phyloP scores from a whole-genome alignment of 2,888 invertebrate species.

The Hofmannophila pseudospretella region DNA sequence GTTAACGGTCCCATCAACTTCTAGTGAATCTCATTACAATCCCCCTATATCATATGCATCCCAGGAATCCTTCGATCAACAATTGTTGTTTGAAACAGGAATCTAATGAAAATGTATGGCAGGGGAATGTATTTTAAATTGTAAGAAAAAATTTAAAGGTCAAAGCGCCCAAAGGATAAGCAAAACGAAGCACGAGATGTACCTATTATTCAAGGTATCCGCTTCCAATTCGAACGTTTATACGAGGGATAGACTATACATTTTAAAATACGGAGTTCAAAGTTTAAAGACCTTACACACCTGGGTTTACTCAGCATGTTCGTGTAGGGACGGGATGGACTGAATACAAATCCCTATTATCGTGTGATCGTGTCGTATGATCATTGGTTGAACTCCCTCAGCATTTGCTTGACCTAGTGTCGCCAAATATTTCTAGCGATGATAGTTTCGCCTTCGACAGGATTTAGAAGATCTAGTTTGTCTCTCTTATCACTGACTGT shows the following conservation, averaged over 20 bases:
- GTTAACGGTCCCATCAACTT: background rate
- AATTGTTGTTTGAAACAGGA: no score
- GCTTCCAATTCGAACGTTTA: conserved; percentile 1
- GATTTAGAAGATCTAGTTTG: no score
- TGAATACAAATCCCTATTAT: no score
- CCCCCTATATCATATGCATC: conserved; percentile 26
- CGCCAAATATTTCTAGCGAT: no score
- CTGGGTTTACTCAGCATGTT: no score
- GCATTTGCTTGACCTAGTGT: no score
- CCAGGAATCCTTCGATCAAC: no score
- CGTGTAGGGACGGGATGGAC: no score
- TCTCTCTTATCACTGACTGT: no score
- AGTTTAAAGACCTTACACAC: conserved; percentile 7
- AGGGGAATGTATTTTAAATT: conserved; percentile 24
- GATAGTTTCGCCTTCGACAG: no score
- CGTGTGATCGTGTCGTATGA: no score
- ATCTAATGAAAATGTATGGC: conserved; percentile 42
- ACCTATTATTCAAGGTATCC: conserved; percentile 7
- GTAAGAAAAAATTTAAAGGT: conserved; percentile 24
- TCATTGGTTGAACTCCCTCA: no score
- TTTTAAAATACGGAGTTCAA: conserved; percentile 6
- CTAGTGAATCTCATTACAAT: conserved; percentile 7
- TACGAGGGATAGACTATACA: conserved; percentile 6
- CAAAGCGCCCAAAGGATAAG: conserved; percentile 18
- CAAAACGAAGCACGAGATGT: conserved; percentile 8